These are phyloP conservation scores for Chironomus riparius DNA, from an alignment of 2,888 invertebrate species.

Conservation along the genomic window DNA sequence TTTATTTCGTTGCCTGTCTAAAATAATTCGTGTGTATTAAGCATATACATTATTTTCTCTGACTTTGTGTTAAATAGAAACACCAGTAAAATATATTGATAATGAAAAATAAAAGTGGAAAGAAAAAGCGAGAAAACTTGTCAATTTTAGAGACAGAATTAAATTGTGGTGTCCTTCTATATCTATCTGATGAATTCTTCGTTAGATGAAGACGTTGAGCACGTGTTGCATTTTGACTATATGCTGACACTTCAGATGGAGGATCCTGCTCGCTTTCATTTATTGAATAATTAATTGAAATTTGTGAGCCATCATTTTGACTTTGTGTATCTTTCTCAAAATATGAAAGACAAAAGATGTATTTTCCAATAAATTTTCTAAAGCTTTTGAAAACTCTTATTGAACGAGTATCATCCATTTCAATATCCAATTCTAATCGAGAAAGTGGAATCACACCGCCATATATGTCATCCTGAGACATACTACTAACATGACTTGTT, in stretches of 20 bases:
- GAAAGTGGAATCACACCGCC: conserved; percentile 55
- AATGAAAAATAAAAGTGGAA: conserved; percentile 63
- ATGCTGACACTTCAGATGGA: not conserved
- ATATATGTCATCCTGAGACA: conserved; percentile 35
- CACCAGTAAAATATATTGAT: conserved; percentile 76
- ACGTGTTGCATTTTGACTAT: conserved; percentile 33
- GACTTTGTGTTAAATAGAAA: conserved; percentile 57
- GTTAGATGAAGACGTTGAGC: conserved; percentile 29
- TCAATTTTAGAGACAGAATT: conserved; percentile 78
- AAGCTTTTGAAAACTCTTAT: not conserved
- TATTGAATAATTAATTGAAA: not conserved
- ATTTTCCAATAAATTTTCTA: conserved; percentile 8
- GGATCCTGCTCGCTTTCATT: not conserved
- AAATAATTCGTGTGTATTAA: no score
- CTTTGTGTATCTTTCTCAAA: not conserved
- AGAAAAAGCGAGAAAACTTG: conserved; percentile 61
- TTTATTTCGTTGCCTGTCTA: not conserved
- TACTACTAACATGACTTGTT: conserved; percentile 20
- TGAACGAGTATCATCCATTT: not conserved
- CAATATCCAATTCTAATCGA: conserved; percentile 5
- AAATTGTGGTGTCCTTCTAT: conserved; percentile 49
- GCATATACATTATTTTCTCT: conserved; percentile 34
- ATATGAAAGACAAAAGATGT: not conserved
- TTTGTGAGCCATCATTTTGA: not conserved
- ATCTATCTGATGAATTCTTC: no score